Conservation (phyloP, 2,888 invertebrate genomes). For the Phasia obesa region DNA sequence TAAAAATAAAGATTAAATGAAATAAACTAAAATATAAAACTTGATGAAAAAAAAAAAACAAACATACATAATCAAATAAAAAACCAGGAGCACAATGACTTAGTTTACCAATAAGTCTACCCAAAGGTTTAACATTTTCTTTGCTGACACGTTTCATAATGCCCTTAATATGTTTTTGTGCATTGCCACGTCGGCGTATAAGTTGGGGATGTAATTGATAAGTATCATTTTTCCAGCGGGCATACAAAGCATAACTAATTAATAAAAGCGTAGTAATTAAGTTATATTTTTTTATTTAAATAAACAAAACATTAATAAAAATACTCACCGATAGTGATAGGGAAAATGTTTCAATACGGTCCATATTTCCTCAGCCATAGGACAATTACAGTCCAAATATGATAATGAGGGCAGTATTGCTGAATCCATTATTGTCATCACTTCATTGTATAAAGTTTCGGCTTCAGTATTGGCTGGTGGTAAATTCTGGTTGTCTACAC, state of each 20-base stretch:
- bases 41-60: background rate
- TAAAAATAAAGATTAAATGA: constrained; percentile 60
- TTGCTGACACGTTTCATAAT: constrained; percentile 99
- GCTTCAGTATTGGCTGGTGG: constrained; percentile 78
- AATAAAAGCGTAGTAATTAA: constrained; percentile 78
- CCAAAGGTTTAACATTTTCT: constrained; percentile 98
- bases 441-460: constrained; percentile 90
- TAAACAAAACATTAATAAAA: background rate
- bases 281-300: background rate
- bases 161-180: constrained; percentile 95
- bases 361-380: constrained; percentile 98
- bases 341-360: constrained; percentile 92
- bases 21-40: background rate
- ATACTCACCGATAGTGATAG: constrained; percentile 88
- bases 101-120: constrained; percentile 97
- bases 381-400: constrained; percentile 96
- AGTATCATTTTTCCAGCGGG: constrained; percentile 97
- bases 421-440: constrained; percentile 93
- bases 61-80: constrained; percentile 94
- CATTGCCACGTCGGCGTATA: constrained; percentile 92
- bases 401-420: constrained; percentile 95
- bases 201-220: constrained; percentile 91
- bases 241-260: constrained; percentile 92
- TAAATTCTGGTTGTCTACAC: constrained; percentile 80
- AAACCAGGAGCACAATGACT: constrained; percentile 98